phyloP scores from a whole-genome alignment of 2,797 vertebrate species.

The Sebastes glaucus region DNA sequence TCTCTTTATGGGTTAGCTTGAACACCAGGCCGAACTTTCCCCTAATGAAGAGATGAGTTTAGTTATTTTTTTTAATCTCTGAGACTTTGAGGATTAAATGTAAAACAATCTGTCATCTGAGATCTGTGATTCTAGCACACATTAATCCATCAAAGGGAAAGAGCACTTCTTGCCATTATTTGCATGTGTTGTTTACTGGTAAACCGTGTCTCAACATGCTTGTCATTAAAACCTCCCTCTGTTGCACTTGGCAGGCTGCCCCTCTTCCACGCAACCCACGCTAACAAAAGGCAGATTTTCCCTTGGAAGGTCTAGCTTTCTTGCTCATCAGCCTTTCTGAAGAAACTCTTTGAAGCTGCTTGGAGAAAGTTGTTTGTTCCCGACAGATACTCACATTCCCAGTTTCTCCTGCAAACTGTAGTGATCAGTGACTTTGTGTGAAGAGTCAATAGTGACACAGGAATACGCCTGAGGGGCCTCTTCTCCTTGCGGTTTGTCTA shows the following conservation, averaged over 20 bases:
- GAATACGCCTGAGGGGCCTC: slow-evolving; percentile 53
- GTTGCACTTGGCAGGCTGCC: not conserved
- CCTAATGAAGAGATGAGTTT: slow-evolving; percentile 60
- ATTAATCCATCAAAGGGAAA: not conserved
- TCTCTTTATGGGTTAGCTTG: slow-evolving; percentile 85
- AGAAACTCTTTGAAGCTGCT: not conserved
- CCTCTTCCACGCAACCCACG: rapidly evolving
- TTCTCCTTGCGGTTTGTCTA: slow-evolving; percentile 45
- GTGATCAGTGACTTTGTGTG: slow-evolving; percentile 81
- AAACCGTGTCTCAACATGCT: slow-evolving; percentile 34
- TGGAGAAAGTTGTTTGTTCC: not conserved
- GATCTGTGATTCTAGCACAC: not conserved
- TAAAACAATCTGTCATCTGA: not conserved
- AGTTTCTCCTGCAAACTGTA: slow-evolving; percentile 87
- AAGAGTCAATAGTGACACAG: slow-evolving; percentile 77
- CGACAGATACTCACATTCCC: slow-evolving; percentile 85
- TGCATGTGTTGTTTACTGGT: not conserved
- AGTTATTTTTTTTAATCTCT: not conserved
- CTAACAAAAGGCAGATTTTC: not conserved
- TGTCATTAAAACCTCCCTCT: not conserved
- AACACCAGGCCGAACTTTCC: slow-evolving; percentile 90
- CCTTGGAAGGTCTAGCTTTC: not conserved
- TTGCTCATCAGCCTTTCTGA: not conserved
- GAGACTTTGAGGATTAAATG: not conserved
- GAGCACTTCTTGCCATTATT: not conserved